Conservation (phyloP, 1,140 invertebrate genomes). For the Lepidurus apus region DNA sequence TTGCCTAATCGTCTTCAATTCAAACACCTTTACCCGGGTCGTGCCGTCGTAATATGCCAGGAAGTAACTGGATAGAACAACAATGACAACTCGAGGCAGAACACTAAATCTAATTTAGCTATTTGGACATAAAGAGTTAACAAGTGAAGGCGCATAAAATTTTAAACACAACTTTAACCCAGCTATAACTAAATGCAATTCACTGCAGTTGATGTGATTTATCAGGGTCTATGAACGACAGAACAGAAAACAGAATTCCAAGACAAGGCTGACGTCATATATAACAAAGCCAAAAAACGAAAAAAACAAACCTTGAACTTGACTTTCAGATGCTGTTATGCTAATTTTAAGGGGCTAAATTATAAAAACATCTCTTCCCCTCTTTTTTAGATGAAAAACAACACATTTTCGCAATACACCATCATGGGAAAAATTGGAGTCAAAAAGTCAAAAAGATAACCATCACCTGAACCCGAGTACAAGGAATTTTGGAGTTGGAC, state of each 20-base stretch:
- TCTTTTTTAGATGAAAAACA: not conserved
- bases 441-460: no score
- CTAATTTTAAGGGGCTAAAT: not conserved
- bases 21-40: not conserved
- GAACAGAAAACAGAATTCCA: not conserved
- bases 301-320: not conserved
- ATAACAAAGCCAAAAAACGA: not conserved
- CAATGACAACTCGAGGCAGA: no score
- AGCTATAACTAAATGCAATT: not conserved
- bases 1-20: not conserved
- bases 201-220: not conserved
- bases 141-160: not conserved
- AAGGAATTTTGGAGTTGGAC: no score
- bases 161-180: not conserved
- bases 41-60: no score
- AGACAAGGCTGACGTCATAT: not conserved
- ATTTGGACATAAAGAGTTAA: not conserved
- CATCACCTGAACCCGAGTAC: no score
- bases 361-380: not conserved
- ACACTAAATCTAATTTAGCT: not conserved
- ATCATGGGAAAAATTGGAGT: no score
- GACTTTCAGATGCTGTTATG: not conserved
- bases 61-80: no score
- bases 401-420: not conserved
- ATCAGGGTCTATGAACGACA: conserved; percentile 1